phyloP scores from a whole-genome alignment of 2,113 vertebrate species.

The Alethe castanea region DNA sequence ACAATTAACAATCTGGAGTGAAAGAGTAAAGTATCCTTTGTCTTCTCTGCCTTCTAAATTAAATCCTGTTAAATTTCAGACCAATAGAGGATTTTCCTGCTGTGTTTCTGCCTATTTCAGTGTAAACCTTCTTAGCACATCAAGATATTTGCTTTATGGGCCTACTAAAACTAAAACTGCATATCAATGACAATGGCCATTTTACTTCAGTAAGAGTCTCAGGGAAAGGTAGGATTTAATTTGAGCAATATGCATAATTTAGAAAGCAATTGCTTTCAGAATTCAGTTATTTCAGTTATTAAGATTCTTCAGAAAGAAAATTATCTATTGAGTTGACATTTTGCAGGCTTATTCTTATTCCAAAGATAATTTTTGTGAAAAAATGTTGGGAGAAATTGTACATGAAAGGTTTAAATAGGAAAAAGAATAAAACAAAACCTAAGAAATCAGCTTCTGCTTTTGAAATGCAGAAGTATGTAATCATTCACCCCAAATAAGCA shows the following conservation, averaged over 20 bases:
- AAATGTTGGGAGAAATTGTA: not conserved
- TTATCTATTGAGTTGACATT: not conserved
- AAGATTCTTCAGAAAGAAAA: not conserved
- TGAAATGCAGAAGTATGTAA: not conserved
- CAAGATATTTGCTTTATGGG: not conserved
- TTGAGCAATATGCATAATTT: not conserved
- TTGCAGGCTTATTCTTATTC: not conserved
- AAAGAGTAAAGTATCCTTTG: not conserved
- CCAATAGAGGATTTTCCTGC: not conserved
- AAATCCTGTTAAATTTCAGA: not conserved
- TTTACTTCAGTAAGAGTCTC: not conserved
- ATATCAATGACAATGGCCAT: not conserved
- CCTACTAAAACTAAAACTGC: not conserved
- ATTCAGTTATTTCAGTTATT: not conserved
- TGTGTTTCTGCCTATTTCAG: not conserved
- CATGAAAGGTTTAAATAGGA: not conserved
- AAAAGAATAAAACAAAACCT: not conserved
- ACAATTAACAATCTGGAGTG: not conserved
- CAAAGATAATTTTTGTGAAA: not conserved
- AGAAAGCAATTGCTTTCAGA: not conserved
- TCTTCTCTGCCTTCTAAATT: not conserved
- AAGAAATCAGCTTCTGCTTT: not conserved
- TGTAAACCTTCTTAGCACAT: not conserved
- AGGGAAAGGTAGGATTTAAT: not conserved
- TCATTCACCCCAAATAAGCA: not conserved